These are phyloP conservation scores for Corythoichthys intestinalis DNA, from an alignment of 2,113 vertebrate species.

Conservation along the genomic window DNA sequence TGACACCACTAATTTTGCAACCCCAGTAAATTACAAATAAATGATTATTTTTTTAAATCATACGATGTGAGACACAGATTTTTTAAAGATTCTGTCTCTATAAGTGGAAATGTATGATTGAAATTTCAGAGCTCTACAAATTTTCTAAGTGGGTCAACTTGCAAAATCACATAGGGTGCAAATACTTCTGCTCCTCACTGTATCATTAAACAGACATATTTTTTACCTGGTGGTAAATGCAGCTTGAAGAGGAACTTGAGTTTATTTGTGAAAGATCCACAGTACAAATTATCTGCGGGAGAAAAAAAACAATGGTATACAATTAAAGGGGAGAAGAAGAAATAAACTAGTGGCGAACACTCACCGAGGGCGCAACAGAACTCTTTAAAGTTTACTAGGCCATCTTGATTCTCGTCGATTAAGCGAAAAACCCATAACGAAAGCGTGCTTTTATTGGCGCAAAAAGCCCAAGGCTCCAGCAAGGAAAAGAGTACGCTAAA, in stretches of 20 bases:
- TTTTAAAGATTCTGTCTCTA: too few relatives aligned
- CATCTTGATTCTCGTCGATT: constrained; percentile 83
- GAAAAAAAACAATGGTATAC: constrained; percentile 18
- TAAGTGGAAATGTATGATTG: too few relatives aligned
- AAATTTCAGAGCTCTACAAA: too few relatives aligned
- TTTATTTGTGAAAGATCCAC: constrained; percentile 91
- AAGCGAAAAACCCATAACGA: constrained; percentile 86
- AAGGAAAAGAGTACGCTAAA: constrained; percentile 84
- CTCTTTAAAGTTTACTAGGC: constrained; percentile 94
- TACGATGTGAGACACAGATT: too few relatives aligned
- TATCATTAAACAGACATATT: neutral
- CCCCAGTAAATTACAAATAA: too few relatives aligned
- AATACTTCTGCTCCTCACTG: too few relatives aligned
- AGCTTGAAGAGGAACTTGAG: constrained; percentile 96
- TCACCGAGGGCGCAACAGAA: constrained; percentile 84
- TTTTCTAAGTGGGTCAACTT: too few relatives aligned
- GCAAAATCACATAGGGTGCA: too few relatives aligned
- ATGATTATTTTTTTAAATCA: too few relatives aligned
- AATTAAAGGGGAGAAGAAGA: neutral
- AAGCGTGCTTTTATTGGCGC: constrained; percentile 78
- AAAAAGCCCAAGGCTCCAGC: constrained; percentile 88
- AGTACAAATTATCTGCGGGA: constrained; percentile 83
- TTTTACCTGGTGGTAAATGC: constrained; percentile 90
- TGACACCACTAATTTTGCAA: too few relatives aligned
- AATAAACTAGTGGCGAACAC: neutral